Evolutionary conservation across 37 sponge, comb jelly and placozoan genomes (phyloP), one percentile per base, ranked within the genome.

Genomic region (Cladorhizidae sp.): DNA sequence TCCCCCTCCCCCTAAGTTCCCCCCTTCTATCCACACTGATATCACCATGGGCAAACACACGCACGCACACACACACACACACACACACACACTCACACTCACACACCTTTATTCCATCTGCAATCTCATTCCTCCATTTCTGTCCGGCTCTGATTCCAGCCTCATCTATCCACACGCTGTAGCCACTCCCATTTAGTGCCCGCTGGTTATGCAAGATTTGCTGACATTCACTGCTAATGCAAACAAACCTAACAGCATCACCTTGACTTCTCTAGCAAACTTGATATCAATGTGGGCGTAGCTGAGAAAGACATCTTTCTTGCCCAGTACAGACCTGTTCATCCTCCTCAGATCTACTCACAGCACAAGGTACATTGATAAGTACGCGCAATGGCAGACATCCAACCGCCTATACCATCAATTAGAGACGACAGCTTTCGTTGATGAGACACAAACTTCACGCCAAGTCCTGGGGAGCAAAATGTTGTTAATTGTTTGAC

Each of bases 71-170:
- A n/a, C n/a, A n/a, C n/a, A n/a, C n/a, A n/a, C n/a, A n/a, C n/a
- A n/a, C n/a, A n/a, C 49, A 9, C 49, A 45, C 12, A 28, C 28
- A 3, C 6, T 12, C 61, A 59, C 5, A 3, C 61, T 17, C 38
- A 64, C 86, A 28, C 26, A 78, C 88, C 64, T 91, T 75, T 43
- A 91, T 86, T 36, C 92, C 92, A 83, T 87, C 78, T 56, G 92
- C 88, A 25, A 91, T 91, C 70, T 85, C 92, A 64, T 86, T 86
- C 55, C 88, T 85, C 92, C 92, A 91, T 67, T 91, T 91, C 70
- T 86, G 83, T 23, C 92, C 92, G 56, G 92, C 88, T 37, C 92
- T 40, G 29, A 91, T 91, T n/a, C 92, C 92, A 72, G 88, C 88
- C 57, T 86, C 79, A 74, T 91, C 92, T 37, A 91, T 91, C 92